Conservation (phyloP, 2,797 vertebrate species). For the Muscicapa comitata region DNA sequence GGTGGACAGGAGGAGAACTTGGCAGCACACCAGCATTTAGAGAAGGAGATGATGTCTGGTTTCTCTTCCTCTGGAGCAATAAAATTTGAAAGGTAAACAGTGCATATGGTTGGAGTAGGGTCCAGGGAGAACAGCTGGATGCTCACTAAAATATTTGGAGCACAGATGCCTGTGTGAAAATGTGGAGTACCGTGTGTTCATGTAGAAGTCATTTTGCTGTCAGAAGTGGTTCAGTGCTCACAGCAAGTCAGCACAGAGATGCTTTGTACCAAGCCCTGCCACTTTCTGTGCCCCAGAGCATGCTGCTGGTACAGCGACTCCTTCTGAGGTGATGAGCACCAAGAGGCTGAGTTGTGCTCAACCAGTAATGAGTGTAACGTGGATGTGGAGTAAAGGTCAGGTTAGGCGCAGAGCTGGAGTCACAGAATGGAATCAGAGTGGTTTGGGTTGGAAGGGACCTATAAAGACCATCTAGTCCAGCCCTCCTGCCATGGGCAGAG, state of each 20-base stretch:
- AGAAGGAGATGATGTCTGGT: neutral
- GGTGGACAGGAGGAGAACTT: neutral
- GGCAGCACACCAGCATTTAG: neutral
- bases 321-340: neutral
- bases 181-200: neutral
- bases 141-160: neutral
- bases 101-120: neutral
- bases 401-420: neutral
- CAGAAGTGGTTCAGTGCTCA: neutral
- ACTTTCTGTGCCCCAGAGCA: neutral
- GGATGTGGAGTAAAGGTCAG: neutral
- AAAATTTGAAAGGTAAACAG: neutral
- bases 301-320: accelerated
- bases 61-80: neutral
- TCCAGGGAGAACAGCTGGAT: slow-evolving; percentile 5
- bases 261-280: neutral
- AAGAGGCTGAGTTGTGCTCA: neutral
- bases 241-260: neutral
- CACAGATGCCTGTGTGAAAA: neutral
- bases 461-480: neutral
- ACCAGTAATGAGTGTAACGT: accelerated
- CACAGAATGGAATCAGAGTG: neutral
- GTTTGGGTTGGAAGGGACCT: neutral
- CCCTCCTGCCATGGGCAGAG: neutral
- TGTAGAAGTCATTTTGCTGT: neutral